Evolutionary conservation across 2,113 vertebrate genomes (phyloP).

Genomic region (Kryptolebias marmoratus): DNA sequence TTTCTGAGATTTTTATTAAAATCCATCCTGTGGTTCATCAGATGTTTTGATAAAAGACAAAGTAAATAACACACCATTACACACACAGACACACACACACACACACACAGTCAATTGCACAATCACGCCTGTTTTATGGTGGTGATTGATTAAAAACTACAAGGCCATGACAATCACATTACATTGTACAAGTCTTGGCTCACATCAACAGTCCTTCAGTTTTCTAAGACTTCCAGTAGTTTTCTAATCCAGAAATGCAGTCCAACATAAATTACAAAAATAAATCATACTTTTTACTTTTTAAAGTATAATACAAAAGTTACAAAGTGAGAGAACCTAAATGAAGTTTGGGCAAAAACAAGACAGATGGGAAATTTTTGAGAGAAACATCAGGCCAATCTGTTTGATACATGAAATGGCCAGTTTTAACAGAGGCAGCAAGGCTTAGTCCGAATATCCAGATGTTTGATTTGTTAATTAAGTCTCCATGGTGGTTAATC

Average conservation of each 20-base stretch:
- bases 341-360: conserved; percentile 36
- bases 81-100: no score
- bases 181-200: no score
- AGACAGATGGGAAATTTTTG: conserved; percentile 64
- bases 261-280: background rate
- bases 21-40: no score
- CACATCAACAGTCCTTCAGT: no score
- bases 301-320: conserved; percentile 23
- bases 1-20: no score
- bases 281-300: background rate
- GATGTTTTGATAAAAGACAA: no score
- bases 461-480: conserved; percentile 84
- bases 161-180: no score
- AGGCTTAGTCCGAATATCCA: conserved; percentile 72
- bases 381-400: conserved; percentile 58
- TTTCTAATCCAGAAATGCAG: background rate
- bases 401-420: conserved; percentile 70
- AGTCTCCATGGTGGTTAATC: conserved; percentile 76
- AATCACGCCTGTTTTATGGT: no score
- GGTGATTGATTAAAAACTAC: no score
- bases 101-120: no score
- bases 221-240: no score
- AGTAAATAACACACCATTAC: no score
- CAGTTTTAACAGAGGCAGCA: conserved; percentile 49
- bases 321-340: conserved; percentile 13